Conservation (phyloP, 2,888 invertebrate genomes). For the Camponotus fellah region DNA sequence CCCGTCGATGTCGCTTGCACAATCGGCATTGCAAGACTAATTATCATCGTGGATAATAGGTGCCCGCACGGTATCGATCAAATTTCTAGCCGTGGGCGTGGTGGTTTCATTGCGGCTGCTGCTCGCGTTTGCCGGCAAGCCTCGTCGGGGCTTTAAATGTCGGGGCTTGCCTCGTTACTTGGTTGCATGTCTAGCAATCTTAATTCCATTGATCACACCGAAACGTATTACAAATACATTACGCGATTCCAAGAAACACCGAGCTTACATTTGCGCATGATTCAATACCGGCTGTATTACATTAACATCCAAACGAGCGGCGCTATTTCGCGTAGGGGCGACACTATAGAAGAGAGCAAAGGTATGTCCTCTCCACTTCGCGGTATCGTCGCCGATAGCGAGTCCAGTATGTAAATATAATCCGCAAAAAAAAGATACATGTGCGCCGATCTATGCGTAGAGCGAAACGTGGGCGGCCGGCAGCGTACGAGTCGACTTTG, state of each 20-base stretch:
- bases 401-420: slow-evolving; percentile 77
- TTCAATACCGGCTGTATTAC: slow-evolving; percentile 64
- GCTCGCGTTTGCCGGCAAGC: slow-evolving; percentile 43
- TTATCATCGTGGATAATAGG: slow-evolving; percentile 69
- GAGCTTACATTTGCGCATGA: slow-evolving; percentile 52
- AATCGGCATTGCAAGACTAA: slow-evolving; percentile 57
- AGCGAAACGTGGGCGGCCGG: slow-evolving; percentile 77
- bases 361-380: slow-evolving; percentile 41
- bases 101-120: slow-evolving; percentile 43
- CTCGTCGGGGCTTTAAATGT: slow-evolving; percentile 42
- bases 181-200: neutral
- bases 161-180: slow-evolving; percentile 52
- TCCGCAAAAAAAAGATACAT: slow-evolving; percentile 60
- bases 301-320: slow-evolving; percentile 69
- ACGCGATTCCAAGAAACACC: slow-evolving; percentile 20
- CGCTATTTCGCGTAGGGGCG: slow-evolving; percentile 51
- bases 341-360: slow-evolving; percentile 52
- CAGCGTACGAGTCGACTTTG: slow-evolving; percentile 70
- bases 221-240: slow-evolving; percentile 7
- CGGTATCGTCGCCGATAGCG: slow-evolving; percentile 69
- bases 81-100: slow-evolving; percentile 66
- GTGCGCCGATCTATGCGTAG: slow-evolving; percentile 77
- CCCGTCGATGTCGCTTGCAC: slow-evolving; percentile 23
- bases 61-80: slow-evolving; percentile 64
- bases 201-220: neutral